Base-by-base conservation (phyloP, 2,888 invertebrate genomes). In the Amphipyra tragopoginis region DNA sequence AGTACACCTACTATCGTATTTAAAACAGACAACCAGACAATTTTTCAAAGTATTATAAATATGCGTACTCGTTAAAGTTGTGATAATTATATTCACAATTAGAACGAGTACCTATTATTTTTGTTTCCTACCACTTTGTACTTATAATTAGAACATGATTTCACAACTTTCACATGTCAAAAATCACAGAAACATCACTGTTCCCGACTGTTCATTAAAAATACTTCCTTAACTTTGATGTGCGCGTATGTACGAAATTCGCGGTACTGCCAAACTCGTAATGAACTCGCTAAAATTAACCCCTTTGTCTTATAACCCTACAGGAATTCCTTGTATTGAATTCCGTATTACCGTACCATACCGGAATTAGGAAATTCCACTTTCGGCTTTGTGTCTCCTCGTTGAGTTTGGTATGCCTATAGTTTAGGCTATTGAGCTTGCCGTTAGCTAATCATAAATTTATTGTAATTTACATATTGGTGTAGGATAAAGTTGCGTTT, bases 301-400 rank as follows among this genome's bases (percentile, higher is more conserved):
- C 72, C 69, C 55, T 54, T 74, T 77, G 76, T 77, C 78, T 79
- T 72, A 65, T 72, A 65, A 71, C 57, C 48, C 72, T 54, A 52
- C 52, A 72, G 77, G 81, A 82, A 84, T 83, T 74, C 75, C 68
- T 75, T 50, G 84, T 84, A 85, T 84, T 83, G 81, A 82, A 83
- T 83, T 81, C 77, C 75, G 61, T 73, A 74, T 29, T 29, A 29
- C 29, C 29, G 29, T 29, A 7, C 29, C 29, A 29, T 72, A 79
- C 73, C 61, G 79, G 70, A 29, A 82, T 79, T 76, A 75, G 81
- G 79, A 82, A 80, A 77, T 82, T 80, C 68, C 77, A 79, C 75
- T 80, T 77, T 72, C 64, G 57, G 73, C 77, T 80, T 78, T 80
- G 80, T 80, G 68, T 68, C 48, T 36, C 39, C 26, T 64, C 52